These are phyloP conservation scores for Phylloscopus trochiloides DNA, from an alignment of 2,113 vertebrate genomes.

Conservation along the genomic window DNA sequence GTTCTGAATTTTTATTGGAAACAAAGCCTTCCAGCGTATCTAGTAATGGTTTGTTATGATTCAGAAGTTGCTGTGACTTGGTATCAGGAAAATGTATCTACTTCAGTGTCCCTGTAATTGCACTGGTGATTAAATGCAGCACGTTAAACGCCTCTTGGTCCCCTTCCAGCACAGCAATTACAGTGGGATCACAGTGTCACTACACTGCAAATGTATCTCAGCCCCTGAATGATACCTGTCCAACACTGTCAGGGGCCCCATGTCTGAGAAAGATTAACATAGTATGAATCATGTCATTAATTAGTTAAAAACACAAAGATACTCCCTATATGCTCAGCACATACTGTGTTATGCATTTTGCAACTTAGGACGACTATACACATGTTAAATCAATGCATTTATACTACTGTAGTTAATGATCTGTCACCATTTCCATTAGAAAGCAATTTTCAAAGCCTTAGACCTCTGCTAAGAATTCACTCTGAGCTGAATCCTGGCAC, in stretches of 20 bases:
- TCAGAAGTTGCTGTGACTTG: constrained; percentile 53
- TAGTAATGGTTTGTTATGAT: constrained; percentile 55
- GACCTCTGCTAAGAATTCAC: constrained; percentile 67
- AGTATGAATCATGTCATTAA: background rate
- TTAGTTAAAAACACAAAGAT: background rate
- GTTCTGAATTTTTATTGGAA: constrained; percentile 44
- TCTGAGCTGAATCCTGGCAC: constrained; percentile 60
- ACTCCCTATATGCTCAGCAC: background rate
- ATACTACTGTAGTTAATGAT: constrained; percentile 64
- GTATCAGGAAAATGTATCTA: constrained; percentile 52
- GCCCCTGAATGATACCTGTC: constrained; percentile 12
- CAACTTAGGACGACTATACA: constrained; percentile 11
- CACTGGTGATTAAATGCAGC: constrained; percentile 61
- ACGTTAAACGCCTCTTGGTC: constrained; percentile 50
- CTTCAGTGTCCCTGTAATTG: constrained; percentile 58
- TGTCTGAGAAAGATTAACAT: background rate
- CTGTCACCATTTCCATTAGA: constrained; percentile 75
- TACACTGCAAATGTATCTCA: constrained; percentile 1
- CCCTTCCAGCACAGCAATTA: constrained; percentile 56
- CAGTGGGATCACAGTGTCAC: constrained; percentile 10
- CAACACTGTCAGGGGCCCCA: background rate
- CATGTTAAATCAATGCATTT: constrained; percentile 43
- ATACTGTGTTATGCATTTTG: background rate
- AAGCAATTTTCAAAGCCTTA: constrained; percentile 75
- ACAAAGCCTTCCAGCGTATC: constrained; percentile 36